Percentiles rank a stretch among this genome's conserved stretches.
Evolutionary conservation across 2,113 vertebrate genomes (phyloP).

Genomic region (Drymodes brunneopygia): DNA sequence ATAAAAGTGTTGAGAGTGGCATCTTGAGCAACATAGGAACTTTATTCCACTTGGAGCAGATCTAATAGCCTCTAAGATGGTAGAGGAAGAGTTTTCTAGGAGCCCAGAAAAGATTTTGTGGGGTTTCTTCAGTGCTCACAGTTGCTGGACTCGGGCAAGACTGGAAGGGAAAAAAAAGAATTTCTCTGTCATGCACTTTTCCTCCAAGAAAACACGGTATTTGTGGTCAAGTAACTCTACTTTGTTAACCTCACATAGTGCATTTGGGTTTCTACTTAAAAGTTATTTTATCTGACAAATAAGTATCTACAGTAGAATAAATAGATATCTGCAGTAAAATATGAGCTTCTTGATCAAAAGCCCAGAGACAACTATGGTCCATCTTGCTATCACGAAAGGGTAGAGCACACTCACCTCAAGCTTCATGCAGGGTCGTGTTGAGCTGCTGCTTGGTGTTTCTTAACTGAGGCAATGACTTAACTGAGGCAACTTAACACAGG

Average conservation of each 20-base stretch:
- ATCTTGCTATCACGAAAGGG: rapidly evolving
- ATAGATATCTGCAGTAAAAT: background rate
- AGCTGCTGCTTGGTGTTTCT: background rate
- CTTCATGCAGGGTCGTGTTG: rapidly evolving
- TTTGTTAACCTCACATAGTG: background rate
- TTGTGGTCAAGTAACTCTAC: background rate
- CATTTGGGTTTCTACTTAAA: background rate
- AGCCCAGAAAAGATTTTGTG: background rate
- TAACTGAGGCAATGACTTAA: background rate
- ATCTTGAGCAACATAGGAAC: background rate
- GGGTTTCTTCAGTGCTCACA: background rate
- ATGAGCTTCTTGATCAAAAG: background rate
- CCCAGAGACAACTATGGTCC: rapidly evolving
- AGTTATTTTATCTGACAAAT: background rate
- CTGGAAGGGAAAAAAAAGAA: rapidly evolving
- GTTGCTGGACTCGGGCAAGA: background rate
- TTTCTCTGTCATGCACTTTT: background rate
- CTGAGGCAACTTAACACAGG: too few relatives aligned
- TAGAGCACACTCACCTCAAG: background rate
- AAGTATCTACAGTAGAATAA: background rate
- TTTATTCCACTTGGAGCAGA: background rate
- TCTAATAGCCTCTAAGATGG: background rate
- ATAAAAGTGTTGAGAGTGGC: background rate
- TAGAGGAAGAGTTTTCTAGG: background rate
- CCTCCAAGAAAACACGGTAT: background rate